Evolutionary conservation across 2,888 invertebrate genomes (phyloP), one percentile per base, ranked within the genome.

Genomic region (Fabriciana adippe): DNA sequence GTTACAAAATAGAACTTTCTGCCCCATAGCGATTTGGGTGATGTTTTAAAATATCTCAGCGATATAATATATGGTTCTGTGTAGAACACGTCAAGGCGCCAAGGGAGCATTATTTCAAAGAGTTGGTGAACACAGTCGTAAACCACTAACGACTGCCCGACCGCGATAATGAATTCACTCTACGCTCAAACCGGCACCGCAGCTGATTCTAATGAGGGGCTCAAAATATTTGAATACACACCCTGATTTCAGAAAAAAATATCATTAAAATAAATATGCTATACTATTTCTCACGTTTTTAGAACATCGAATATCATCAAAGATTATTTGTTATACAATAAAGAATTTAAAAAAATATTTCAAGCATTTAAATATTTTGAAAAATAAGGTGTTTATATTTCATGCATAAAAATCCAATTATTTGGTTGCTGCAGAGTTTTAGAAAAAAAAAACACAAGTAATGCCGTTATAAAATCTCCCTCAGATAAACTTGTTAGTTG

Each of bases 111-210:
- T 88, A 88, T 88, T 87, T 86, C 86, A 86, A 85, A 86, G 89
- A 87, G 88, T 86, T 86, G 81, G 85, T 79, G 85, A 89, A 85
- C 86, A 83, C 81, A 81, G 83, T 83, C 83, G 86, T 87, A 85
- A 88, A 88, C 88, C 87, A 81, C 90, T 89, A 89, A 89, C 88
- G 88, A 88, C 87, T 86, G 85, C 84, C 82, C 84, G 81, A 84
- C 87, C 86, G 81, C 87, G 80, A 83, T 89, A 89, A 89, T 90
- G 89, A 89, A 89, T 88, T 87, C 89, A 82, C 84, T 84, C 83
- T 79, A 81, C 83, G 83, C 87, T 82, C 82, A 79, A 80, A 81
- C 84, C 81, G 77, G 74, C 81, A 80, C 79, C 83, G 79, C 81
- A 76, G 77, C 80, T 77, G 80, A 78, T 78, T 79, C 77, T 81